A percentile compares a stretch with the other conserved stretches of the same genome.
Conservation (phyloP, 2,113 vertebrate species). For the Halcyon malimbica region DNA sequence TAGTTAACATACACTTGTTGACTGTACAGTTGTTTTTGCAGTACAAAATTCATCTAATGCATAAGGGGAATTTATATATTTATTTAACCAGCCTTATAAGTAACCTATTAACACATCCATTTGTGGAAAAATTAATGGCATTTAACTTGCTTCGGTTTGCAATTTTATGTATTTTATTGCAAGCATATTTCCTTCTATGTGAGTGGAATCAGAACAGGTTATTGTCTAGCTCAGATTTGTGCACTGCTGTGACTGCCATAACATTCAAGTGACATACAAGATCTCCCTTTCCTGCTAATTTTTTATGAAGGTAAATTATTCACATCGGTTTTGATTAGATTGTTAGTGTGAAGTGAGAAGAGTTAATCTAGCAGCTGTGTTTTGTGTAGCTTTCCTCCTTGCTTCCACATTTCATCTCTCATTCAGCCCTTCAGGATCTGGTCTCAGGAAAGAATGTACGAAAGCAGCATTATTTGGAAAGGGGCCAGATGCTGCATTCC, state of each 20-base stretch:
- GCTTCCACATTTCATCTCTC: fast-evolving
- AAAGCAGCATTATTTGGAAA: background rate
- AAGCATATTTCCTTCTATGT: background rate
- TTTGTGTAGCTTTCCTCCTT: background rate
- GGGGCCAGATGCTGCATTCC: background rate
- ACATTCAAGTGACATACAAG: background rate
- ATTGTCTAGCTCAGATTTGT: background rate
- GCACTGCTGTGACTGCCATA: background rate
- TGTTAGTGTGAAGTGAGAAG: background rate
- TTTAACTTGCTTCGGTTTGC: background rate
- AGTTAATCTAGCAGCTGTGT: background rate
- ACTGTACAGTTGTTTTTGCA: background rate
- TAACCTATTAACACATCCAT: background rate
- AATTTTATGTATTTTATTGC: background rate
- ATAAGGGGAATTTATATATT: background rate
- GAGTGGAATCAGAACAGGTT: background rate
- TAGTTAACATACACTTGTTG: background rate
- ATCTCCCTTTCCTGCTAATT: background rate
- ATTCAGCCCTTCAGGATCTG: background rate
- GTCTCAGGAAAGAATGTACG: background rate
- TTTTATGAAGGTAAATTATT: background rate
- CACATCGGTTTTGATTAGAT: background rate
- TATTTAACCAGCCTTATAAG: background rate
- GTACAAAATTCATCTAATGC: background rate
- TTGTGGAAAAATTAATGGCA: background rate